Evolutionary conservation across 2,888 invertebrate genomes (phyloP), one percentile per base, ranked within the genome.

Genomic region (Drosophila anomelani): DNA sequence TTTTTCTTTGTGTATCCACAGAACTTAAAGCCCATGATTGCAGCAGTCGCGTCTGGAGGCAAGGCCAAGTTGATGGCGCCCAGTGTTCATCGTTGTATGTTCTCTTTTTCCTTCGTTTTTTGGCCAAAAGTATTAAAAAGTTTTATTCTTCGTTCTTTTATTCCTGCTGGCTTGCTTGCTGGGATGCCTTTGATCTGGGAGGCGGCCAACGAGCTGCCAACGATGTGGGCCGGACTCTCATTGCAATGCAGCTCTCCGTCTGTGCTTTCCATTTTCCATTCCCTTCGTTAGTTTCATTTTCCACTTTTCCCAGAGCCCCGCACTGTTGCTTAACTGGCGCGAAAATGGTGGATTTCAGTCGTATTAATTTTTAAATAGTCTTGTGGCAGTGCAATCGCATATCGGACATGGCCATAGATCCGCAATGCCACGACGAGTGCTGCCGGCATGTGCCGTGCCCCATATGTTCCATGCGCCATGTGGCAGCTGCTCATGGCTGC

Each of bases 341-440:
- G 59, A 83, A 86, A 88, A 79, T 76, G 68, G 47, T 49, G 60
- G 71, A 77, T 61, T 79, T 86, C 70, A 66, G 58, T 53, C 51
- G 77, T 71, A 79, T 88, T 86, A 73, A 81, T 86, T 88, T 80
- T 88, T 88, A 85, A 88, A 86, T 68, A 76, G 81, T 77, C 83
- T 67, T 66, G 62, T 49, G 73, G 59, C 68, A 57, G 56, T 39
- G 47, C 64, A 47, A 58, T 57, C 47, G 34, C 66, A 66, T 57
- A 76, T 57, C 55, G 51, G 51, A 49, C 58, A 29, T 20, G 38
- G 20, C 44, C 60, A 53, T 43, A 55, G 53, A 57, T 58, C 39
- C 38, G 44, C 49, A 8, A 10, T 43, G 4, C 41, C 10, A 17
- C 8, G 12, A 8, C 15, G 41, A 41, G 20, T 23, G 39, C 49